phyloP scores from a whole-genome alignment of 2,797 vertebrate genomes.

The Delichon dasypus region DNA sequence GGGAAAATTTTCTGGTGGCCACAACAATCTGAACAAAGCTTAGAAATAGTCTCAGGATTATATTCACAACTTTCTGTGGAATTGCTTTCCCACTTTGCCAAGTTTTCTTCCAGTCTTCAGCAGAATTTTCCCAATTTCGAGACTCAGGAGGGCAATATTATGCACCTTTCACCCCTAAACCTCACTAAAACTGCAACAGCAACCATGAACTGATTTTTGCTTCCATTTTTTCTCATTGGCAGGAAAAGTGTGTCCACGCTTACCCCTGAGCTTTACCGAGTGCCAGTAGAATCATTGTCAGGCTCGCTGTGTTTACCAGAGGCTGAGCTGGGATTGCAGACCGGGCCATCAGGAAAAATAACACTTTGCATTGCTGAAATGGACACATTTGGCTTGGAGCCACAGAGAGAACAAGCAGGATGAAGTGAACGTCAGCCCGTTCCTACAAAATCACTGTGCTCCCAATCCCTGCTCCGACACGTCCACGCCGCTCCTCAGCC shows the following conservation, averaged over 20 bases:
- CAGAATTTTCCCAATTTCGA: background rate
- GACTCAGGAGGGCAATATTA: fast-evolving
- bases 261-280: background rate
- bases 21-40: background rate
- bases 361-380: fast-evolving
- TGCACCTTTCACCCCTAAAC: background rate
- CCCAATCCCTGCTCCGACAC: background rate
- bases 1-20: background rate
- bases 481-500: background rate
- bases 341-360: background rate
- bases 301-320: background rate
- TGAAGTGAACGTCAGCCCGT: fast-evolving
- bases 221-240: background rate
- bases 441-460: background rate
- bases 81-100: background rate
- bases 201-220: background rate
- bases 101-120: background rate
- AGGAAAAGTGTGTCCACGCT: background rate
- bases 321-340: background rate
- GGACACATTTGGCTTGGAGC: background rate
- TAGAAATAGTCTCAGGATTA: background rate
- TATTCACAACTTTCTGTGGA: background rate
- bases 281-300: background rate
- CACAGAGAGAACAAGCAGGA: background rate
- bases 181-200: background rate